Conservation (phyloP, 2,888 invertebrate species). For the Ophioninae sp. region DNA sequence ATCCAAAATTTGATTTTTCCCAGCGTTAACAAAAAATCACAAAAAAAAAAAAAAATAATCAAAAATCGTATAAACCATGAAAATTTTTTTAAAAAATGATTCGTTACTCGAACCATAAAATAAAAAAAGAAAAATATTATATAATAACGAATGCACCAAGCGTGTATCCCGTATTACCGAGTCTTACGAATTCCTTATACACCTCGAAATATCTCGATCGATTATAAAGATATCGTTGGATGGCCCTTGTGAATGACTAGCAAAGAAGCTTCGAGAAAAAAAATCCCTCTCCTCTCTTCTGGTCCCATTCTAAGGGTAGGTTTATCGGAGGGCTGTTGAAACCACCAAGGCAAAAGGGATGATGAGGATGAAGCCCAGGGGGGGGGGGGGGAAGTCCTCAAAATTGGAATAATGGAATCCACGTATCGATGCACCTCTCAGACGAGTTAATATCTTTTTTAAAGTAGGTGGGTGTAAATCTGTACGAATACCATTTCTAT, state of each 20-base stretch:
- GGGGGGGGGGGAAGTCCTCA: not conserved
- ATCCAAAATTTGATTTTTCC: too few relatives aligned
- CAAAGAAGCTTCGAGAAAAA: slow-evolving; percentile 31
- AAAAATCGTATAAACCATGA: not conserved
- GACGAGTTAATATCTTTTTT: slow-evolving; percentile 44
- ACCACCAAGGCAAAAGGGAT: too few relatives aligned
- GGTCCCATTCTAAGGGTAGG: slow-evolving; percentile 10
- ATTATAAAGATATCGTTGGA: slow-evolving; percentile 57
- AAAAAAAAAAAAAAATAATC: slow-evolving; percentile 1
- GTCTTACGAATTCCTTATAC: slow-evolving; percentile 43
- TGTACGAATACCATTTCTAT: slow-evolving; percentile 44
- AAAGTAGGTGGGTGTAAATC: slow-evolving; percentile 8
- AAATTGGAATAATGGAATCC: slow-evolving; percentile 33
- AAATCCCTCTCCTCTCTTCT: slow-evolving; percentile 14
- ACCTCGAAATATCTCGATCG: slow-evolving; percentile 52
- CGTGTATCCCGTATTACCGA: slow-evolving; percentile 16
- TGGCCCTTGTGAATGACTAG: slow-evolving; percentile 47
- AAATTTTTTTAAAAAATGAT: too few relatives aligned
- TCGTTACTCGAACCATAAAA: not conserved
- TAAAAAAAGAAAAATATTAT: slow-evolving; percentile 26
- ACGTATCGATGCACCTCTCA: slow-evolving; percentile 47
- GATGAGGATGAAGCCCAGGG: too few relatives aligned
- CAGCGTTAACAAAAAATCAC: too few relatives aligned
- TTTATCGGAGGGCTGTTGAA: not conserved
- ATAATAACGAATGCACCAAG: slow-evolving; percentile 16